phyloP scores from a whole-genome alignment of 2,888 invertebrate genomes.

The Choristoneura rosaceana region DNA sequence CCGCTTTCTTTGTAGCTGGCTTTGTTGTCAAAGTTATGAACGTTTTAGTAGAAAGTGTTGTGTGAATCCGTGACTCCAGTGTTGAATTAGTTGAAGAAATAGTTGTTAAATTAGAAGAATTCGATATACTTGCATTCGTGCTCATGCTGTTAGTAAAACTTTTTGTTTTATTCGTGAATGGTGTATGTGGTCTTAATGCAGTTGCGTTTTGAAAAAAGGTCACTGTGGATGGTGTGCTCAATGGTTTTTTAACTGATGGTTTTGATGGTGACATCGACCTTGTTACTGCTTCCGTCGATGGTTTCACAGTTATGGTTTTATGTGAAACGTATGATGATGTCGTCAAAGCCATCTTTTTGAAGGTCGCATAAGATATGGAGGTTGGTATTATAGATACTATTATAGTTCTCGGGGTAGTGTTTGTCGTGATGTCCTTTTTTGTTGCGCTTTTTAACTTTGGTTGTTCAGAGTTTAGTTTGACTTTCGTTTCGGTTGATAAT shows the following conservation, averaged over 20 bases:
- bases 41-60: conserved; percentile 48
- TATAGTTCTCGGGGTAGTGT: conserved; percentile 78
- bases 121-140: conserved; percentile 61
- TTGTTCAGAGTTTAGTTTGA: conserved; percentile 59
- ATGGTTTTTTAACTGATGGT: conserved; percentile 49
- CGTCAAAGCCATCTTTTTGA: conserved; percentile 75
- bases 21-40: conserved; percentile 44
- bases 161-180: conserved; percentile 46
- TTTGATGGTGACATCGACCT: conserved; percentile 62
- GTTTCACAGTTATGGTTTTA: conserved; percentile 55
- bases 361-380: conserved; percentile 76
- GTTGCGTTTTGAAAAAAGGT: conserved; percentile 48
- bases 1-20: conserved; percentile 36
- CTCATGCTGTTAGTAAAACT: conserved; percentile 80
- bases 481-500: conserved; percentile 65
- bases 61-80: conserved; percentile 43
- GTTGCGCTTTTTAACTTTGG: conserved; percentile 58
- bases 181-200: conserved; percentile 47
- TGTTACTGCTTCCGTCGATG: conserved; percentile 60
- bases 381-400: conserved; percentile 82
- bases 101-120: conserved; percentile 65
- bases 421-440: conserved; percentile 62
- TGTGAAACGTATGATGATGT: conserved; percentile 63
- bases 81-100: conserved; percentile 56
- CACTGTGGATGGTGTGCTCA: conserved; percentile 45